A percentile compares a stretch with the other conserved stretches of the same genome.
Evolutionary conservation across 2,113 vertebrate species (phyloP).

Genomic region (Tyrannus savana): DNA sequence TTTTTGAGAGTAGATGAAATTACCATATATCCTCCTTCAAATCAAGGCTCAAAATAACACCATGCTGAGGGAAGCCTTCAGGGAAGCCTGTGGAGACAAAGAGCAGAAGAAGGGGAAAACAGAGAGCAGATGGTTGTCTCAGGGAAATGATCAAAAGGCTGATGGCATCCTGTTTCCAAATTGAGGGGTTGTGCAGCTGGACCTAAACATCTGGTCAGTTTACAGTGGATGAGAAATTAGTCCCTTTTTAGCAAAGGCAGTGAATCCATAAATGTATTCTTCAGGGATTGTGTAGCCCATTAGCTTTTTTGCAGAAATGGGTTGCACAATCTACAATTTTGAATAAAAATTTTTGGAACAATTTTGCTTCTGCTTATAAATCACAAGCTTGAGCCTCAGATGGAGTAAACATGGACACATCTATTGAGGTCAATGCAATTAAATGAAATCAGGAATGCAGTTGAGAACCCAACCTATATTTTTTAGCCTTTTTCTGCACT

Average conservation of each 20-base stretch:
- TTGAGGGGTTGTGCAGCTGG: neutral
- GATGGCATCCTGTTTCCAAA: neutral
- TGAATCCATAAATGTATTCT: neutral
- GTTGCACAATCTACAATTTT: neutral
- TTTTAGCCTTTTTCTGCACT: neutral
- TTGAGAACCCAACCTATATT: neutral
- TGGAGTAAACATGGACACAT: neutral
- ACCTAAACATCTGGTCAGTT: conserved; percentile 21
- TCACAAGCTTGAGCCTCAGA: neutral
- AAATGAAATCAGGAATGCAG: neutral
- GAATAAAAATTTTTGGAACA: conserved; percentile 6
- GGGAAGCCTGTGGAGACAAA: neutral
- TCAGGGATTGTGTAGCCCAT: neutral
- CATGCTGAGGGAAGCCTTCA: neutral
- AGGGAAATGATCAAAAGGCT: neutral
- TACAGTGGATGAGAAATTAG: conserved; percentile 7
- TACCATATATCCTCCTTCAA: neutral
- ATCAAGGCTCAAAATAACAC: neutral
- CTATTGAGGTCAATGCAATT: neutral
- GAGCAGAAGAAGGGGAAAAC: neutral
- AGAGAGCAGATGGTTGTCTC: conserved; percentile 26
- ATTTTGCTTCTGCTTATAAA: neutral
- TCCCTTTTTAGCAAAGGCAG: neutral
- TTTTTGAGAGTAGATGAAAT: conserved; percentile 3
- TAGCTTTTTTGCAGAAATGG: neutral